These are phyloP conservation scores for Hemitrygon akajei DNA, from an alignment of 2,797 vertebrate species.

Conservation along the genomic window DNA sequence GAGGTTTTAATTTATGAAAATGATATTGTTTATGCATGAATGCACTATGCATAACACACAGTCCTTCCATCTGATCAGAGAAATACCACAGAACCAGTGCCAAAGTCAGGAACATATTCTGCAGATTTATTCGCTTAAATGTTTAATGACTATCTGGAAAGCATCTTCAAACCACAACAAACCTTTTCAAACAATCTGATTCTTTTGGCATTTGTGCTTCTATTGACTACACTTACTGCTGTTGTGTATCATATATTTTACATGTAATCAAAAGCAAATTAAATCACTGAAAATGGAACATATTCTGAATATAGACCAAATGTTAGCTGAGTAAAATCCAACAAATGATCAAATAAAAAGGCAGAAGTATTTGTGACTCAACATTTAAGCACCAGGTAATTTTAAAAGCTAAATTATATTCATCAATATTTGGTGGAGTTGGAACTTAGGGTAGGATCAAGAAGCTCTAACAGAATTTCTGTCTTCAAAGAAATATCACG, in stretches of 20 bases:
- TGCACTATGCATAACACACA: conserved; percentile 67
- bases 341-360: background rate
- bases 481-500: background rate
- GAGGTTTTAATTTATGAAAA: conserved; percentile 95
- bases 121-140: conserved; percentile 68
- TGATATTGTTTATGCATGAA: conserved; percentile 90
- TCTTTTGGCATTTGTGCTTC: conserved; percentile 44
- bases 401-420: background rate
- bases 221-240: conserved; percentile 39
- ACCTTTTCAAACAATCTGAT: conserved; percentile 49
- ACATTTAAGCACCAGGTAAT: background rate
- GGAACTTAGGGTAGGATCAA: background rate
- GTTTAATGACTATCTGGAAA: conserved; percentile 71
- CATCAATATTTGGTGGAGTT: background rate
- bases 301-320: background rate
- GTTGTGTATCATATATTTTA: background rate
- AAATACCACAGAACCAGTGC: conserved; percentile 65
- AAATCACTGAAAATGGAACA: background rate
- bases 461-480: background rate
- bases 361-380: background rate
- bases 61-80: conserved; percentile 71
- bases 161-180: conserved; percentile 57
- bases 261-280: conserved; percentile 17
- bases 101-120: conserved; percentile 69
- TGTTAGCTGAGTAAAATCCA: background rate